Conservation (phyloP, 2,888 invertebrate genomes). For the Pilophorus perplexus region DNA sequence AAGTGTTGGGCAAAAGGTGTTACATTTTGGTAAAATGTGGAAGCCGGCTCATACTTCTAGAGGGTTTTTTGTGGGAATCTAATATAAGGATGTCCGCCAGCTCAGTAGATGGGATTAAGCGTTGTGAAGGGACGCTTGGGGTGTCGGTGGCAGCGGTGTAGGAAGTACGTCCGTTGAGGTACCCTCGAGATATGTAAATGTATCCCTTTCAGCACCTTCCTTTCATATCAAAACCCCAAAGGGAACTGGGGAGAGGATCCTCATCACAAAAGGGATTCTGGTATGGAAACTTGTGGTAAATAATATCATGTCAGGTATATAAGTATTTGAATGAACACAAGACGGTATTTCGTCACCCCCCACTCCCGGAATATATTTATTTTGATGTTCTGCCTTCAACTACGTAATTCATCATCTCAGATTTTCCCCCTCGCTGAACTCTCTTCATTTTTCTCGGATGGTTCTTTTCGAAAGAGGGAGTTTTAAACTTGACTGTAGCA, state of each 20-base stretch:
- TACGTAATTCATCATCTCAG: no score
- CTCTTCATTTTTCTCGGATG: no score
- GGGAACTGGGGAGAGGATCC: background rate
- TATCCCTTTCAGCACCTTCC: slow-evolving; percentile 20
- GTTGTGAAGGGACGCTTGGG: background rate
- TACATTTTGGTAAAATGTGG: no score
- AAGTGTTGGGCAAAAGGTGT: no score
- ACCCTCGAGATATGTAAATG: slow-evolving; percentile 29
- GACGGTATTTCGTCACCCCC: background rate
- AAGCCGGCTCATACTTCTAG: no score
- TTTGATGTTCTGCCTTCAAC: no score
- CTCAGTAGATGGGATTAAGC: slow-evolving; percentile 8
- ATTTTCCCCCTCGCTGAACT: background rate
- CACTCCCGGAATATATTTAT: slow-evolving; percentile 1
- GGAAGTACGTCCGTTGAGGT: background rate
- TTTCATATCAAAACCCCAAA: slow-evolving; percentile 7
- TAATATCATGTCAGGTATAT: slow-evolving; percentile 29
- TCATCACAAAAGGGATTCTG: slow-evolving; percentile 22
- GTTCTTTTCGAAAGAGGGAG: no score
- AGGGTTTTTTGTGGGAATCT: background rate
- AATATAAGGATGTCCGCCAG: slow-evolving; percentile 14
- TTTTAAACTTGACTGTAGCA: no score
- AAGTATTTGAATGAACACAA: slow-evolving; percentile 26
- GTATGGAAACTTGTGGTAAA: slow-evolving; percentile 25
- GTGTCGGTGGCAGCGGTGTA: background rate